phyloP scores from a whole-genome alignment of 2,888 invertebrate genomes.

The Phorcus lineatus region DNA sequence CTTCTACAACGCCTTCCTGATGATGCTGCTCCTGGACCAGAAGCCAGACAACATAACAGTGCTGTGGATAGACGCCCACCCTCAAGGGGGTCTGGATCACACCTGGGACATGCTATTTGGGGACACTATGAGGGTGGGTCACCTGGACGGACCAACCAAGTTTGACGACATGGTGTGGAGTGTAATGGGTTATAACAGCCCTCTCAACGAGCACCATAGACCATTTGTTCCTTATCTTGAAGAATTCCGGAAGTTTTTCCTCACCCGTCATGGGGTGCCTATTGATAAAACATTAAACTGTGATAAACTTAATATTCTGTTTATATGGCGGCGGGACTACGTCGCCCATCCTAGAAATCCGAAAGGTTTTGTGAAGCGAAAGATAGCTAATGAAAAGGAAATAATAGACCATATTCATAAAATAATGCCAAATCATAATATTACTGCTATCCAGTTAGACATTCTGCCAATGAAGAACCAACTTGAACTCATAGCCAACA shows the following conservation, averaged over 20 bases:
- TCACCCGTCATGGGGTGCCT: slow-evolving; percentile 48
- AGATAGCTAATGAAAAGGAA: slow-evolving; percentile 72
- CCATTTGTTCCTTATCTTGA: slow-evolving; percentile 61
- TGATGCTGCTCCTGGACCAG: slow-evolving; percentile 52
- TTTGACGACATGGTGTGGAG: slow-evolving; percentile 65
- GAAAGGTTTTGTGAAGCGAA: slow-evolving; percentile 65
- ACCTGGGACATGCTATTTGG: slow-evolving; percentile 70
- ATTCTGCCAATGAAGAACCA: slow-evolving; percentile 63
- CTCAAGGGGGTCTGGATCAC: slow-evolving; percentile 64
- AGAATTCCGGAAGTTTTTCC: slow-evolving; percentile 69
- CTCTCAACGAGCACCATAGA: slow-evolving; percentile 57
- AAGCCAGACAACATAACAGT: slow-evolving; percentile 58
- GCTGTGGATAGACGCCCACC: slow-evolving; percentile 71
- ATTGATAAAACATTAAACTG: slow-evolving; percentile 54
- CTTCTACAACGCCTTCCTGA: slow-evolving; percentile 66
- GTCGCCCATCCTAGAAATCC: slow-evolving; percentile 74
- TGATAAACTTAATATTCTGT: slow-evolving; percentile 57
- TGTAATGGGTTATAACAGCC: slow-evolving; percentile 69
- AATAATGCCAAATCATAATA: slow-evolving; percentile 47
- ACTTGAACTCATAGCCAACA: slow-evolving; percentile 57
- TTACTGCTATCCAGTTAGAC: slow-evolving; percentile 68
- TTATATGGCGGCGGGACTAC: slow-evolving; percentile 73
- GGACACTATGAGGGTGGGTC: slow-evolving; percentile 54
- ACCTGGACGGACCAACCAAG: slow-evolving; percentile 45
- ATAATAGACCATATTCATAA: slow-evolving; percentile 54